Percentiles rank a stretch among this genome's conserved stretches.
These are phyloP conservation scores for Desoria tigrina DNA, from an alignment of 2,888 invertebrate species.

Conservation along the genomic window DNA sequence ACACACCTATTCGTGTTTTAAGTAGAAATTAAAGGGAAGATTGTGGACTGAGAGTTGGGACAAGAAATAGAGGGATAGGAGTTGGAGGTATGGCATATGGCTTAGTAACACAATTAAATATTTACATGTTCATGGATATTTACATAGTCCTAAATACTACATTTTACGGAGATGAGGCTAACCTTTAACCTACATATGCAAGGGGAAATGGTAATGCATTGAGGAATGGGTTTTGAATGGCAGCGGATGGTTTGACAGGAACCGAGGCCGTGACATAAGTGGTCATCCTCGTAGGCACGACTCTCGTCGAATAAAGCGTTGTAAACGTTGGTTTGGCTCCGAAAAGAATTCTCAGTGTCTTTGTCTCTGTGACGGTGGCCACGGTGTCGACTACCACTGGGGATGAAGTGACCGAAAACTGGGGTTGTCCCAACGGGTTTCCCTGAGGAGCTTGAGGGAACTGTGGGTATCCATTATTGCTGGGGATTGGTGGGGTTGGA, in stretches of 20 bases:
- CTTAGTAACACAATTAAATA: too few relatives aligned
- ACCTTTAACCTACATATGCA: constrained; percentile 49
- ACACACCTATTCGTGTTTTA: too few relatives aligned
- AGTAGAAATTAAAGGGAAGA: too few relatives aligned
- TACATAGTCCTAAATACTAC: neutral
- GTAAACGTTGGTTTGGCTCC: constrained; percentile 89
- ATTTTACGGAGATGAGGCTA: neutral
- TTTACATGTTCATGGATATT: too few relatives aligned
- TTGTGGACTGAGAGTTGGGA: too few relatives aligned
- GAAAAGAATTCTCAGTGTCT: constrained; percentile 80
- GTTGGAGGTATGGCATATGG: too few relatives aligned
- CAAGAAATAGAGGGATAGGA: too few relatives aligned
- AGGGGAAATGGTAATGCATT: constrained; percentile 48
- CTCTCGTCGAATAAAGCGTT: constrained; percentile 77
- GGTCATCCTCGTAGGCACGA: constrained; percentile 80
- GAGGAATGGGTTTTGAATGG: constrained; percentile 43
- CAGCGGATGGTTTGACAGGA: constrained; percentile 69
- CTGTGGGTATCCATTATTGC: constrained; percentile 60
- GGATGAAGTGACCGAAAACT: constrained; percentile 67
- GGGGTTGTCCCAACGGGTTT: constrained; percentile 59
- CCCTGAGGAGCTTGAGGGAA: constrained; percentile 65
- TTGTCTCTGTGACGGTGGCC: constrained; percentile 76
- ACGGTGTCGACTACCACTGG: constrained; percentile 78
- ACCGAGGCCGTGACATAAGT: constrained; percentile 79
- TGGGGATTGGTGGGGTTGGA: constrained; percentile 48